phyloP scores from a whole-genome alignment of 2,113 vertebrate species.

The Ramphastos sulfuratus region DNA sequence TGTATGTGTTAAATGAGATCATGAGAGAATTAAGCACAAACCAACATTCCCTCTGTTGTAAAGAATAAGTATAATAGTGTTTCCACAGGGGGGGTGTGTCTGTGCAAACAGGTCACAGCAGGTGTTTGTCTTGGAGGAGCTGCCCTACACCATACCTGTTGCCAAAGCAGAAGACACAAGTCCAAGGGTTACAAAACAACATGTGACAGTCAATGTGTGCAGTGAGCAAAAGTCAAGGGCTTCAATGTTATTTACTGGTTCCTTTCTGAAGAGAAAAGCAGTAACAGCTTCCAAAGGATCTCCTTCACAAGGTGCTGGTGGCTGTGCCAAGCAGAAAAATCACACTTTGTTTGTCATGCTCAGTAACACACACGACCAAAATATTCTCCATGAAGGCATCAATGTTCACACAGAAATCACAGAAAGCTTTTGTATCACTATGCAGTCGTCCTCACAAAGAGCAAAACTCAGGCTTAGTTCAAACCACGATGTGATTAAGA shows the following conservation, averaged over 20 bases:
- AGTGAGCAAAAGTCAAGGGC: neutral
- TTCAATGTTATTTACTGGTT: rapidly evolving
- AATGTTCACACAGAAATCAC: neutral
- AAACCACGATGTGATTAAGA: neutral
- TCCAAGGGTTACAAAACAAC: neutral
- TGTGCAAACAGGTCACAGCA: neutral
- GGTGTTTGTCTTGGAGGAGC: neutral
- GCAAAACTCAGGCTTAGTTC: neutral
- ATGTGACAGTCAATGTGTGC: rapidly evolving
- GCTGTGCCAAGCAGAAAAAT: neutral
- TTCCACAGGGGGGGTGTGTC: no score
- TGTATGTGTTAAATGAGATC: neutral
- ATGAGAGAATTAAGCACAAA: neutral
- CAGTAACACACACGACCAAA: neutral
- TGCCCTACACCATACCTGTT: neutral
- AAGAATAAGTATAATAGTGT: neutral
- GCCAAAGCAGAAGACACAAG: neutral
- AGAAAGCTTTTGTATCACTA: neutral
- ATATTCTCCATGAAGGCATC: neutral
- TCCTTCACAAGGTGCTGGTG: neutral
- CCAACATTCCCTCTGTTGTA: neutral
- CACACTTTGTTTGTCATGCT: neutral
- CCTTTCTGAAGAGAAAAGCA: neutral
- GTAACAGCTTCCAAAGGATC: neutral
- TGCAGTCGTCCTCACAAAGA: neutral